These are phyloP conservation scores for Agrypnus murinus DNA, from an alignment of 2,888 invertebrate species.

Conservation along the genomic window DNA sequence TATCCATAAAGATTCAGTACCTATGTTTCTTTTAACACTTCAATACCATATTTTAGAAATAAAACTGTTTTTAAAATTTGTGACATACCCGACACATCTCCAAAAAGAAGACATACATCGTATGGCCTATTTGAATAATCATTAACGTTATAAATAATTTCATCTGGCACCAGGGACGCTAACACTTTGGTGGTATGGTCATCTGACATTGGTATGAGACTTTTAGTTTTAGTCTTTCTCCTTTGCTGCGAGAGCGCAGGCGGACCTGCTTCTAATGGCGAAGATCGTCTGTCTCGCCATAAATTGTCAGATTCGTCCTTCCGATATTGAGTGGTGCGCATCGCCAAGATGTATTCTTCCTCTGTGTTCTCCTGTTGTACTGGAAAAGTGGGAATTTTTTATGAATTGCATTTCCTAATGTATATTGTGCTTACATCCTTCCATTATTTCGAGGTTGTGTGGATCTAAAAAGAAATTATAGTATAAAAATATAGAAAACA, in stretches of 20 bases:
- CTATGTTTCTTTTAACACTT: not conserved
- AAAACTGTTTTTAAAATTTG: too few relatives aligned
- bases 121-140: constrained; percentile 74
- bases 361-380: constrained; percentile 55
- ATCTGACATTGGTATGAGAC: constrained; percentile 43
- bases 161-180: constrained; percentile 79
- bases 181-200: constrained; percentile 73
- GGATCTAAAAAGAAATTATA: not conserved
- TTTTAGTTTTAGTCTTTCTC: constrained; percentile 32
- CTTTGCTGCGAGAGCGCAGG: not conserved
- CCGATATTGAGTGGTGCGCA: constrained; percentile 51
- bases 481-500: not conserved
- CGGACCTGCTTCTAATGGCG: constrained; percentile 20
- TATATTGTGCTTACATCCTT: constrained; percentile 36
- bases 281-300: constrained; percentile 48
- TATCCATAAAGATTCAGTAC: too few relatives aligned
- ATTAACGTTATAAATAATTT: constrained; percentile 75
- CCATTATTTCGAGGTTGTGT: constrained; percentile 38
- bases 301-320: constrained; percentile 48
- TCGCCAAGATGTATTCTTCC: constrained; percentile 62
- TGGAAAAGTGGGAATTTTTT: constrained; percentile 21
- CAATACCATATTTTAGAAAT: too few relatives aligned
- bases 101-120: constrained; percentile 77
- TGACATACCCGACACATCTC: constrained; percentile 76
- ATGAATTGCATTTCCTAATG: not conserved